Conservation (phyloP, 1,140 invertebrate species). For the Lasioglossum baleicum region DNA sequence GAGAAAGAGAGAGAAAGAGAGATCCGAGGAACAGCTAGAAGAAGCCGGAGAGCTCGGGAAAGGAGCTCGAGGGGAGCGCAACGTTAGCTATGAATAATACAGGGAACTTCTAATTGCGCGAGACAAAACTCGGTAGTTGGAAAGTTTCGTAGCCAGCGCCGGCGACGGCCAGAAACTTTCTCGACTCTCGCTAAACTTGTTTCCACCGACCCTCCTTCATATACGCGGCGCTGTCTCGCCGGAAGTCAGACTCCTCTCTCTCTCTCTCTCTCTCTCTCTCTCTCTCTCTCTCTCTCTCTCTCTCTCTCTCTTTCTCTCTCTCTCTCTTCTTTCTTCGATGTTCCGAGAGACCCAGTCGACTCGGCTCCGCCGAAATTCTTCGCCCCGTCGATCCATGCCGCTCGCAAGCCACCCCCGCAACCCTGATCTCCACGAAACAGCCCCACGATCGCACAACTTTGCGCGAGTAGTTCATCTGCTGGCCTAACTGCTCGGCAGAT, state of each 20-base stretch:
- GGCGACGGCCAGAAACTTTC: conserved; percentile 61
- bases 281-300: not conserved
- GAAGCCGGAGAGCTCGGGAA: conserved; percentile 2
- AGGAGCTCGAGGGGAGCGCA: conserved; percentile 36
- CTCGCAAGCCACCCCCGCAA: too few relatives aligned
- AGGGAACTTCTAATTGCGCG: conserved; percentile 77
- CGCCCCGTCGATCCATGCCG: not conserved
- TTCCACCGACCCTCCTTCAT: conserved; percentile 46
- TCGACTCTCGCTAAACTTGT: conserved; percentile 67
- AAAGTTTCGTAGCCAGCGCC: conserved; percentile 67
- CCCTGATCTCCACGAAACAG: too few relatives aligned
- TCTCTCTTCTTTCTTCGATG: conserved; percentile 26
- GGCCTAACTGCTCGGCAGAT: too few relatives aligned
- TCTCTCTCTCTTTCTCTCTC: conserved; percentile 20
- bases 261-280: conserved; percentile 16
- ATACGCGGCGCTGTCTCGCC: conserved; percentile 48
- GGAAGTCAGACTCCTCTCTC: conserved; percentile 43
- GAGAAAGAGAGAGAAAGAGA: not conserved
- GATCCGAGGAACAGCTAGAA: too few relatives aligned
- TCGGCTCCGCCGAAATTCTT: conserved; percentile 3
- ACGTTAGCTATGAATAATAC: conserved; percentile 77
- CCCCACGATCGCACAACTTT: too few relatives aligned
- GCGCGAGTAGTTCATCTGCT: too few relatives aligned
- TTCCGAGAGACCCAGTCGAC: not conserved
- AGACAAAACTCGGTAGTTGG: conserved; percentile 74